A percentile compares a stretch with the other conserved stretches of the same genome.
Evolutionary conservation across 2,113 vertebrate species (phyloP).

Genomic region (Scortum barcoo): DNA sequence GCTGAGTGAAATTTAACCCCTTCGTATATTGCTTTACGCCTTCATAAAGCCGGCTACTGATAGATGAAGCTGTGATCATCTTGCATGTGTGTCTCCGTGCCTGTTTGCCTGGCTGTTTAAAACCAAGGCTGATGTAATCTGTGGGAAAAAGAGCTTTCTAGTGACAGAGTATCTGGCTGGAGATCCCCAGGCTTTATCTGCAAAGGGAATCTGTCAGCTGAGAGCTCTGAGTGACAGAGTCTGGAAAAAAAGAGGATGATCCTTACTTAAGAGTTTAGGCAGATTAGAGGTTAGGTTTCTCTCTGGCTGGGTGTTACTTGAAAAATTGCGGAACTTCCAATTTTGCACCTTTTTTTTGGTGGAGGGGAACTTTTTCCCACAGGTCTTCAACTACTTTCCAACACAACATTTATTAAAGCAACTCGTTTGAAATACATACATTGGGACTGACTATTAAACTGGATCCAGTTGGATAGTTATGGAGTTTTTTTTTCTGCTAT

Average conservation of each 20-base stretch:
- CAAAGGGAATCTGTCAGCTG: conserved; percentile 70
- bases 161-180: conserved; percentile 65
- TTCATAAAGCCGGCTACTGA: conserved; percentile 24
- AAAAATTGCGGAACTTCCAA: conserved; percentile 19
- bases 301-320: conserved; percentile 15
- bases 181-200: conserved; percentile 71
- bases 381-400: background rate
- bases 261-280: conserved; percentile 58
- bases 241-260: conserved; percentile 62
- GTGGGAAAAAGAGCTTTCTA: conserved; percentile 68
- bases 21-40: conserved; percentile 42
- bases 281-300: conserved; percentile 52
- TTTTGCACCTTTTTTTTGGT: conserved; percentile 2
- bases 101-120: conserved; percentile 49
- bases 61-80: conserved; percentile 44
- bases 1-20: conserved; percentile 66
- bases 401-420: conserved; percentile 7
- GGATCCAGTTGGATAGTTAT: background rate
- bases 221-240: conserved; percentile 61
- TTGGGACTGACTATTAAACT: background rate
- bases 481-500: conserved; percentile 28
- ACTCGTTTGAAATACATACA: background rate
- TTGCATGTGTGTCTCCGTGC: conserved; percentile 35
- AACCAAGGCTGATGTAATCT: conserved; percentile 73
- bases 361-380: conserved; percentile 2